phyloP scores from a whole-genome alignment of 2,888 invertebrate genomes.

The Ptychoptera contaminata region DNA sequence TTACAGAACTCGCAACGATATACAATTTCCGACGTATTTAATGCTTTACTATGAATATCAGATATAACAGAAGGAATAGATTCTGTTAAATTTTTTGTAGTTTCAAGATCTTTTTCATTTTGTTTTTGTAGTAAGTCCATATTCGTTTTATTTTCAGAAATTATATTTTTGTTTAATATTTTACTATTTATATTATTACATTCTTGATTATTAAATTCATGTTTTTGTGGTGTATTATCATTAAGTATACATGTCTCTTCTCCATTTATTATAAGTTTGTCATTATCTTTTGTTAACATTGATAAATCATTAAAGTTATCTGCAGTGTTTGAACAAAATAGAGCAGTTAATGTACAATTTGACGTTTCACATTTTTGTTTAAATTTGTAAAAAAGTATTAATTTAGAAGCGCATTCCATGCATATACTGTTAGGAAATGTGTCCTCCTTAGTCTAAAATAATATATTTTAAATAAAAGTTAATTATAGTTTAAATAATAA shows the following conservation, averaged over 20 bases:
- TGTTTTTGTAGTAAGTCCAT: no score
- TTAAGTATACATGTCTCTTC: background rate
- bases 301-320: no score
- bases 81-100: no score
- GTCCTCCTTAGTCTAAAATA: background rate
- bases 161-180: no score
- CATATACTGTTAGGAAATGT: slow-evolving; percentile 13
- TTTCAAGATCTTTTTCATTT: no score
- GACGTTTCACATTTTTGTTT: slow-evolving; percentile 17
- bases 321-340: background rate
- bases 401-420: slow-evolving; percentile 15
- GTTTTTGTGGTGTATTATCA: slow-evolving; percentile 6
- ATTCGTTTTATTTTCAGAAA: no score
- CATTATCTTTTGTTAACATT: slow-evolving; percentile 10
- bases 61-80: no score
- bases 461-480: background rate
- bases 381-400: slow-evolving; percentile 19
- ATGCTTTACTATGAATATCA: slow-evolving; percentile 11
- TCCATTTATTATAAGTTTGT: background rate
- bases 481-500: no score
- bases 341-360: background rate
- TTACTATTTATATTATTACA: no score
- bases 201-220: slow-evolving; percentile 8
- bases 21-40: slow-evolving; percentile 10
- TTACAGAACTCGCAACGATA: slow-evolving; percentile 17